Percentiles rank a stretch among this genome's conserved stretches.
Conservation (phyloP, 2,888 invertebrate genomes). For the Trypoxylon attenuatum region DNA sequence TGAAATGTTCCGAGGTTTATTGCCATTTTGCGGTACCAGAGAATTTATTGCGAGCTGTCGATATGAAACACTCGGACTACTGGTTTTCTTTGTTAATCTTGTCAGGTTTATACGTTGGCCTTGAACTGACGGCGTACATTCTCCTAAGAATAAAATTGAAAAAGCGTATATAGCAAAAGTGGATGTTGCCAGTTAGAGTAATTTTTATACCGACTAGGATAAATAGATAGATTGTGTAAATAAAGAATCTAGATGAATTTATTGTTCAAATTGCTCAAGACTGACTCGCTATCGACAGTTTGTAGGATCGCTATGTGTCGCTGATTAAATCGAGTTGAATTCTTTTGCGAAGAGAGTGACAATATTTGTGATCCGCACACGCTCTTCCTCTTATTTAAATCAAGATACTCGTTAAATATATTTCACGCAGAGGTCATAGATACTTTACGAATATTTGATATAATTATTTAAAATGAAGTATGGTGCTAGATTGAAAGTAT, state of each 20-base stretch:
- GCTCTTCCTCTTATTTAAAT: too few species aligned
- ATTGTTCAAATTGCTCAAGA: not conserved
- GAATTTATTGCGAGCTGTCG: conserved; percentile 85
- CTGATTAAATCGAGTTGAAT: not conserved
- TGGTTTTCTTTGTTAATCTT: conserved; percentile 81
- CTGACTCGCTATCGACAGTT: not conserved
- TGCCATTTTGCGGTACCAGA: conserved; percentile 84
- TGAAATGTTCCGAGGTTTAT: conserved; percentile 85
- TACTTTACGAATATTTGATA: too few species aligned
- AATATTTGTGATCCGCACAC: too few species aligned
- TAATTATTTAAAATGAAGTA: too few species aligned
- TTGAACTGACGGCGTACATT: conserved; percentile 81
- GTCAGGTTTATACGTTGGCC: conserved; percentile 78
- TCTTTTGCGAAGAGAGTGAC: too few species aligned
- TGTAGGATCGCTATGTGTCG: not conserved
- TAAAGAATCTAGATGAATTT: not conserved
- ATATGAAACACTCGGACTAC: conserved; percentile 82
- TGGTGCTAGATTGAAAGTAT: too few species aligned
- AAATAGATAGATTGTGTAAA: conserved; percentile 1
- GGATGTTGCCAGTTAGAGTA: not conserved
- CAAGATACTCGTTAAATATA: too few species aligned
- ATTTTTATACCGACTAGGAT: not conserved
- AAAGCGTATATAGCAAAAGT: conserved; percentile 61
- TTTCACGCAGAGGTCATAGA: too few species aligned
- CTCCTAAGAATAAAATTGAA: conserved; percentile 81